Evolutionary conservation across 1,140 invertebrate species (phyloP).

Genomic region (Melipona quadrifasciata): DNA sequence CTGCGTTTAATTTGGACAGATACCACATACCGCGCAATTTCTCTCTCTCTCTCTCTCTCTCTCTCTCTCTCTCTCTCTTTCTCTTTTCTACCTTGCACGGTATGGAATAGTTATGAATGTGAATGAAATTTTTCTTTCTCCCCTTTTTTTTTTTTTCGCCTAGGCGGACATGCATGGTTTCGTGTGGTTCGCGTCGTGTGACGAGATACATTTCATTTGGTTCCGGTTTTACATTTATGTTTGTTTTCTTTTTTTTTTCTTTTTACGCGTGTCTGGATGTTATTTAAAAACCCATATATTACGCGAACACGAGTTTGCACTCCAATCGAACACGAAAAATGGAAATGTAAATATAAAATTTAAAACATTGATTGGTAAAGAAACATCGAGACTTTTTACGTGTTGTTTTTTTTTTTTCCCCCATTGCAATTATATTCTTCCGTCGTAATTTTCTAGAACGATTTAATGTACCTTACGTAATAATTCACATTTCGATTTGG

Average conservation of each 20-base stretch:
- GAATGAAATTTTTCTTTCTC: not conserved
- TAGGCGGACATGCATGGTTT: not conserved
- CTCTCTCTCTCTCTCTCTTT: no score
- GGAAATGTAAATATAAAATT: not conserved
- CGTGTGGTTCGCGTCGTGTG: not conserved
- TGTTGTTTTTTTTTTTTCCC: no score
- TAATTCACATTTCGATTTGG: no score
- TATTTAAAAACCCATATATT: not conserved
- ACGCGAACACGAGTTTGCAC: not conserved
- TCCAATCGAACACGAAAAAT: not conserved
- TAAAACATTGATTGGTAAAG: no score
- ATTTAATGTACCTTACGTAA: no score
- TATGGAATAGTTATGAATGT: not conserved
- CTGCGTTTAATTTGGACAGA: not conserved
- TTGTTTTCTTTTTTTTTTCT: no score
- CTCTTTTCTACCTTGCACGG: not conserved
- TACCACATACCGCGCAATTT: not conserved
- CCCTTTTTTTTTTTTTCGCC: not conserved
- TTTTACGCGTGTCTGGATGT: not conserved
- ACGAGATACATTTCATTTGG: not conserved
- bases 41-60: no score
- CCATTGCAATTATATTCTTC: no score
- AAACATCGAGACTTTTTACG: no score
- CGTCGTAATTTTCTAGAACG: no score
- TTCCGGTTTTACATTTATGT: not conserved